Evolutionary conservation across 92 coral and sea anemone genomes (phyloP).

Genomic region (Siderastrea siderea): DNA sequence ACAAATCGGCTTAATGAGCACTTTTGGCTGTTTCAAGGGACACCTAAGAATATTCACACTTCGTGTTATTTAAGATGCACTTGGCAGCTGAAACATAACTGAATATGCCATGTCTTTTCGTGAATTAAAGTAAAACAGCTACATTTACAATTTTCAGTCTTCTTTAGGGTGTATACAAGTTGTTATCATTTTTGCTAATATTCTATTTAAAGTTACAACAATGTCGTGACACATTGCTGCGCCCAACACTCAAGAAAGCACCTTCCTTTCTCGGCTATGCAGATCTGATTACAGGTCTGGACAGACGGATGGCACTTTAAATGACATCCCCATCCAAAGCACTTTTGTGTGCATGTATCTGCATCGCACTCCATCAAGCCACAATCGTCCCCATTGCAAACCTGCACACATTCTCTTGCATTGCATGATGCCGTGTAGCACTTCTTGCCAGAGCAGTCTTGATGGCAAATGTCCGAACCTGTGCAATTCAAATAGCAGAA

Average conservation of each 20-base stretch:
- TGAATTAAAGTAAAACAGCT: too few species aligned
- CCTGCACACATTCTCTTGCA: conserved; percentile 76
- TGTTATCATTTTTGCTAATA: too few species aligned
- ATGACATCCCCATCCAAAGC: conserved; percentile 80
- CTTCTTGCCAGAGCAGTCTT: conserved; percentile 78
- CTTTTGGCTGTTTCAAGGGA: too few species aligned
- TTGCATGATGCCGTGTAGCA: conserved; percentile 79
- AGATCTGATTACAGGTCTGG: conserved; percentile 78
- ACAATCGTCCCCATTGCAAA: conserved; percentile 83
- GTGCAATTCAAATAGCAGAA: conserved; percentile 81
- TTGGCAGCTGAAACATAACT: too few species aligned
- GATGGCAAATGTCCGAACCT: conserved; percentile 73
- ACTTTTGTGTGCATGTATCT: conserved; percentile 75
- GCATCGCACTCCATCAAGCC: conserved; percentile 82
- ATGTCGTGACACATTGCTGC: conserved; percentile 55
- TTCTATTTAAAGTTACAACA: conserved; percentile 24
- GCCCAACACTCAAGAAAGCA: conserved; percentile 88
- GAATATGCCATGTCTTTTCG: too few species aligned
- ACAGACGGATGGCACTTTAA: conserved; percentile 82
- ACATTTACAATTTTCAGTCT: too few species aligned
- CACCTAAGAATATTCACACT: too few species aligned
- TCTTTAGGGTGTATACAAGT: too few species aligned
- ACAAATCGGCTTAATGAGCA: too few species aligned
- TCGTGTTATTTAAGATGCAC: too few species aligned
- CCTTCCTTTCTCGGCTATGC: conserved; percentile 74